Conservation (phyloP, 2,797 vertebrate genomes). For the Phrynocephalus guinanensis region DNA sequence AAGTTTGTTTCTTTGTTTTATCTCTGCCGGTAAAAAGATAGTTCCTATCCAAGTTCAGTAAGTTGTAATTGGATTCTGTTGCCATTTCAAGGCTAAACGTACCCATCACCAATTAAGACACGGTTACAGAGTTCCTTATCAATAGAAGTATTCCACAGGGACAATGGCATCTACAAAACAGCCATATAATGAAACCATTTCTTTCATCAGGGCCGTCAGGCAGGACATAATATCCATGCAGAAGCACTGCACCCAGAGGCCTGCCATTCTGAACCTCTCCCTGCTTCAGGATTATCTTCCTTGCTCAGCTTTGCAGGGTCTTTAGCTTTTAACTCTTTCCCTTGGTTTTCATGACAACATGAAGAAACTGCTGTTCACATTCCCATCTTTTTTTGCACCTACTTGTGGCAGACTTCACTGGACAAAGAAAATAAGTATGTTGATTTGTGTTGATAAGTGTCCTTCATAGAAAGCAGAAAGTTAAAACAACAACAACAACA, state of each 20-base stretch:
- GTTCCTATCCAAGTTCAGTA: not conserved
- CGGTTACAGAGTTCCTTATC: conserved; percentile 53
- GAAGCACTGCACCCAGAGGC: not conserved
- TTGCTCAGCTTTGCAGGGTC: not conserved
- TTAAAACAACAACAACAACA: not conserved
- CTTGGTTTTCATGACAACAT: not conserved
- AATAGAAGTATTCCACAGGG: conserved; percentile 57
- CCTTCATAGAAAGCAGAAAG: not conserved
- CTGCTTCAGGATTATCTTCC: conserved; percentile 2
- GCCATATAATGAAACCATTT: conserved; percentile 59
- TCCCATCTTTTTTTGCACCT: not conserved
- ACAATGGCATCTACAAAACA: conserved; percentile 46
- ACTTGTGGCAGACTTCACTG: not conserved
- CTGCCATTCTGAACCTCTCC: conserved; percentile 24
- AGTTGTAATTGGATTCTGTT: conserved; percentile 38
- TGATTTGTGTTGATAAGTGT: not conserved
- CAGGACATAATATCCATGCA: conserved; percentile 39
- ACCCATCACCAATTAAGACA: conserved; percentile 55
- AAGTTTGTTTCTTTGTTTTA: not conserved
- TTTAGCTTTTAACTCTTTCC: conserved; percentile 15
- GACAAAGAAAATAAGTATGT: not conserved
- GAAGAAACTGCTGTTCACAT: not conserved
- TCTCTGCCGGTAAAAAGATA: conserved; percentile 10
- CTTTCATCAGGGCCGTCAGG: conserved; percentile 58
- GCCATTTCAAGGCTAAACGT: conserved; percentile 38